Percentiles rank a stretch among this genome's conserved stretches.
Evolutionary conservation across 2,113 vertebrate genomes (phyloP).

Genomic region (Nesogale talazaci): DNA sequence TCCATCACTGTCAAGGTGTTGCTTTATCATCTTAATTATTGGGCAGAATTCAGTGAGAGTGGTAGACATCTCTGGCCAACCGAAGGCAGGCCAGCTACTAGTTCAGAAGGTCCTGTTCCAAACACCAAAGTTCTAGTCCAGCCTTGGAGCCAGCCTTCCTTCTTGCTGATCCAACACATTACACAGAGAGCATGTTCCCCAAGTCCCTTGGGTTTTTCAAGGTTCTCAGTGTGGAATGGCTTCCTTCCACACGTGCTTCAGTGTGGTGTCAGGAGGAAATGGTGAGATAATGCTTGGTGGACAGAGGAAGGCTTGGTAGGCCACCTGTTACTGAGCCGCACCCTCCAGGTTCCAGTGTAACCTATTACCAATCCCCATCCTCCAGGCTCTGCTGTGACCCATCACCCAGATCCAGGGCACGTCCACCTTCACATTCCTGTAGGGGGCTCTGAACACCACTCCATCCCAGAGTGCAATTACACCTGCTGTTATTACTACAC

Average conservation of each 20-base stretch:
- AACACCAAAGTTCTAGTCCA: conserved; percentile 47
- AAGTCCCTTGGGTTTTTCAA: conserved; percentile 13
- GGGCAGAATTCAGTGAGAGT: conserved; percentile 81
- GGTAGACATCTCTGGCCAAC: conserved; percentile 74
- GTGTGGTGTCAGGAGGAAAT: conserved; percentile 51
- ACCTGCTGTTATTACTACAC: conserved; percentile 44
- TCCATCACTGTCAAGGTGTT: conserved; percentile 87
- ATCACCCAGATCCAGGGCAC: conserved; percentile 36
- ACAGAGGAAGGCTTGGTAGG: conserved; percentile 10
- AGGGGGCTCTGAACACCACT: conserved; percentile 66
- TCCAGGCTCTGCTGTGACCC: conserved; percentile 57
- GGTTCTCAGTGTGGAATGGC: conserved; percentile 31
- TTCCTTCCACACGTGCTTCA: conserved; percentile 47
- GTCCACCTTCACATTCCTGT: conserved; percentile 50
- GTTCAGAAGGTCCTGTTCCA: too few species aligned
- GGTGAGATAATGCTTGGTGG: conserved; percentile 5
- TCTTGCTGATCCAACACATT: conserved; percentile 74
- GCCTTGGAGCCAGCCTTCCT: conserved; percentile 64
- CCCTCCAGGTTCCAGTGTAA: too few species aligned
- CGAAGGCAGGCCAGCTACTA: conserved; percentile 37
- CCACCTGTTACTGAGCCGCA: not conserved
- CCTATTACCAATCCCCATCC: not conserved
- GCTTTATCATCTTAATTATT: conserved; percentile 86
- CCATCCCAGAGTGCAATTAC: conserved; percentile 60
- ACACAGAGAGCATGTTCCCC: not conserved